Evolutionary conservation across 2,797 vertebrate species (phyloP), one percentile per base, ranked within the genome.

Genomic region (Enteromius afrohamiltoni): DNA sequence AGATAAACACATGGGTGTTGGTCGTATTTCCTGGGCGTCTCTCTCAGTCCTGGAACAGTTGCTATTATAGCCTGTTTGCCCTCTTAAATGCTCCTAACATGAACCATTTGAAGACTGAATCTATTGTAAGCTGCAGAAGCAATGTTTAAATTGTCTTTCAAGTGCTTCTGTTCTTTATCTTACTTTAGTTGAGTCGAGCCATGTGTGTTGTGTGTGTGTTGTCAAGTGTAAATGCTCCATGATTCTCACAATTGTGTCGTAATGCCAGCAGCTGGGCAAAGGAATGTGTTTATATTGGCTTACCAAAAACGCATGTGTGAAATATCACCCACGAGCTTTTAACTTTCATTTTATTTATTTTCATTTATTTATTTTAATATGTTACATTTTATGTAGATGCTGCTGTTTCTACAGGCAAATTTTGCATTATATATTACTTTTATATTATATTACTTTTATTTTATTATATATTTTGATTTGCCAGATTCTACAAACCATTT

Each of bases 1-100:
- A 62, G 85, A 82, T 87, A 85, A 88, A 87, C 87, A 82, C 49
- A 69, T 82, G 87, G 87, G 87, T 85, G 87, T 82, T 82, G 84
- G 81, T 58, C 31, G 49, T 77, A 68, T 65, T 88, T 88, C 85
- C 84, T 74, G 87, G 76, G 71, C 47, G 74, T 68, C 74, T 86
- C 19, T 40, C 51, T 68, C 49, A 74, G 58, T 60, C 77, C 70
- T 70, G 55, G 76, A 83, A 83, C 64, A 70, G 77, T 17, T 9
- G 49, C 85, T 55, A 76, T 77, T 78, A 82, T 68, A 67, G 21
- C 13, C 76, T 73, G 26, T 49, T 69, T 83, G 64, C 14, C n/a
- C 71, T 29, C 29, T 49, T 67, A 26, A 26, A 42, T 16, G 10
- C 45, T 55, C 40, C 14, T 3, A 45, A 10, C 14, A n/a, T 11